phyloP scores from a whole-genome alignment of 2,888 invertebrate species.

The Orchesella flavescens region DNA sequence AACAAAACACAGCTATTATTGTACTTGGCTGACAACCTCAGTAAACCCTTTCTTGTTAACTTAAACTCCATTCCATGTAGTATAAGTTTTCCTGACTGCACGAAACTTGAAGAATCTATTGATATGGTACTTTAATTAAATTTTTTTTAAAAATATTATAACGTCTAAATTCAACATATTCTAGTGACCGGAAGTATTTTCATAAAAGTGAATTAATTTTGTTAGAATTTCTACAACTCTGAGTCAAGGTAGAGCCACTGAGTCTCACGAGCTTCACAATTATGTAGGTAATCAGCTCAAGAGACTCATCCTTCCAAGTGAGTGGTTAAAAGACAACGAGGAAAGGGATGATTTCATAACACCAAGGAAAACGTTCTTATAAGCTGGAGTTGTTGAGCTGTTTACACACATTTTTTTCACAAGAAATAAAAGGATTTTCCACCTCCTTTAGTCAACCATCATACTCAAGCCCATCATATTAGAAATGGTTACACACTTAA shows the following conservation, averaged over 20 bases:
- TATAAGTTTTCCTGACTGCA: too few relatives aligned
- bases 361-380: not conserved
- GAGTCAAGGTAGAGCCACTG: too few relatives aligned
- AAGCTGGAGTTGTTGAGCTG: constrained; percentile 27
- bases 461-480: not conserved
- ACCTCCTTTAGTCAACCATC: constrained; percentile 25
- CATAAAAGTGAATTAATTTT: too few relatives aligned
- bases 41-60: constrained; percentile 4
- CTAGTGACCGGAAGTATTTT: too few relatives aligned
- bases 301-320: not conserved
- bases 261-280: too few relatives aligned
- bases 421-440: constrained; percentile 46
- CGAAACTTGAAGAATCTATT: too few relatives aligned
- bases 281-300: constrained; percentile 31
- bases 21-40: not conserved
- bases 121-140: too few relatives aligned
- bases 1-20: not conserved
- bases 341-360: not conserved
- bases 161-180: too few relatives aligned
- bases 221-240: too few relatives aligned
- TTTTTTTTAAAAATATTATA: too few relatives aligned
- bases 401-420: constrained; percentile 18
- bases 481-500: constrained; percentile 19
- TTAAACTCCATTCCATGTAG: too few relatives aligned
- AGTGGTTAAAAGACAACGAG: not conserved